A percentile compares a stretch with the other conserved stretches of the same genome.
Evolutionary conservation across 2,888 invertebrate genomes (phyloP).

Genomic region (Ellobium chinense): DNA sequence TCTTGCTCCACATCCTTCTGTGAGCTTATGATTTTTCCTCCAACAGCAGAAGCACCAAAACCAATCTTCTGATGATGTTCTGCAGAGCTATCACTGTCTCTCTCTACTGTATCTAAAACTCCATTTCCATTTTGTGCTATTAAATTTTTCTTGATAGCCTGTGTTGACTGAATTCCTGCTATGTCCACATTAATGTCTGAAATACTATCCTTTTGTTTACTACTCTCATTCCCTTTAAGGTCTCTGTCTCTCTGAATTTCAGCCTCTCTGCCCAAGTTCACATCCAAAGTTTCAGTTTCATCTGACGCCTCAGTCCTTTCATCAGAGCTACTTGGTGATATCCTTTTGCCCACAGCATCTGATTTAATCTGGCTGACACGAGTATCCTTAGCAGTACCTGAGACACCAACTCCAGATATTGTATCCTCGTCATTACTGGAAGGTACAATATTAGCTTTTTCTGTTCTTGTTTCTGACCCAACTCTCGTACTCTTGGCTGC

Average conservation of each 20-base stretch:
- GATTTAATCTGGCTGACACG: no score
- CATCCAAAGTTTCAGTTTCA: background rate
- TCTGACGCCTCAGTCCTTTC: no score
- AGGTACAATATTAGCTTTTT: background rate
- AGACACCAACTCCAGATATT: no score
- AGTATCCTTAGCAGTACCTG: no score
- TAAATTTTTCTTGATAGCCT: background rate
- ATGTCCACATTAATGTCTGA: background rate
- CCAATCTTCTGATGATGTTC: background rate
- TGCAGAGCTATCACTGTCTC: background rate
- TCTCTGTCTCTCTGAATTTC: background rate
- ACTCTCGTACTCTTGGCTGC: no score
- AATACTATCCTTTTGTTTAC: background rate
- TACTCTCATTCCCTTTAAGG: background rate
- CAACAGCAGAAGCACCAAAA: background rate
- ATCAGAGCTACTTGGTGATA: no score
- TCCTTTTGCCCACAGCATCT: no score
- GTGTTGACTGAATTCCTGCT: background rate
- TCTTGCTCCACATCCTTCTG: no score
- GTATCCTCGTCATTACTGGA: no score
- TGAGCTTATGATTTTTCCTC: no score
- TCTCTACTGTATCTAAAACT: no score
- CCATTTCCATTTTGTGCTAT: background rate
- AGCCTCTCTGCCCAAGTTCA: background rate
- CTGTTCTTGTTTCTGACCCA: background rate